Evolutionary conservation across 2,888 invertebrate species (phyloP).

Genomic region (Stenolophus ochropezus): DNA sequence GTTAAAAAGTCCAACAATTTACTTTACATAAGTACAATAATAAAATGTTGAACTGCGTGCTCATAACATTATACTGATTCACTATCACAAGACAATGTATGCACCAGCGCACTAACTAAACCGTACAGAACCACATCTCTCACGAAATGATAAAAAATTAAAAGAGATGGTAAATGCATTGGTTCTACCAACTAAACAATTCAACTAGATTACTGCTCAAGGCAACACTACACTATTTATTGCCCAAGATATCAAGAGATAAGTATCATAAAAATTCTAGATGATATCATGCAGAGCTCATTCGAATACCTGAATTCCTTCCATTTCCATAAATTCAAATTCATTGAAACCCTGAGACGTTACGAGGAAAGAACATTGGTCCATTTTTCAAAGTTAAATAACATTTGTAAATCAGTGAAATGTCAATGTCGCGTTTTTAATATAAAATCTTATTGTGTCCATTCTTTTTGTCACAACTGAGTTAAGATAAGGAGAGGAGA

Average conservation of each 20-base stretch:
- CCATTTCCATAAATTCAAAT: background rate
- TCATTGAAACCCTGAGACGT: background rate
- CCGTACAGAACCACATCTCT: background rate
- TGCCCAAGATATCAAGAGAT: background rate
- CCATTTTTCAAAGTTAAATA: background rate
- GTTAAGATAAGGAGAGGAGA: too few relatives aligned
- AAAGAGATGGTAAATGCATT: background rate
- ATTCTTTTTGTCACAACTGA: too few relatives aligned
- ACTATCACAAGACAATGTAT: background rate
- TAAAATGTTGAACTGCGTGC: background rate
- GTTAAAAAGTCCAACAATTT: background rate
- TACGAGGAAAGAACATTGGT: background rate
- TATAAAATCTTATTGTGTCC: too few relatives aligned
- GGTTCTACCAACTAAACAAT: background rate
- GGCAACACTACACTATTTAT: background rate
- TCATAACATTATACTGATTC: slow-evolving; percentile 2
- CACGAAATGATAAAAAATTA: background rate
- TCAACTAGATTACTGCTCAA: background rate
- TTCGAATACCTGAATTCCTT: background rate
- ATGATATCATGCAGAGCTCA: background rate
- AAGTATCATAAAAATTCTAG: background rate
- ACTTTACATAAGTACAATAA: background rate
- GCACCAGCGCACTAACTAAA: background rate
- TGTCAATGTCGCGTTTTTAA: too few relatives aligned
- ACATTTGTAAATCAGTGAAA: too few relatives aligned